A percentile compares a stretch with the other conserved stretches of the same genome.
Conservation (phyloP, 2,888 invertebrate species). For the Nycteola revayana region DNA sequence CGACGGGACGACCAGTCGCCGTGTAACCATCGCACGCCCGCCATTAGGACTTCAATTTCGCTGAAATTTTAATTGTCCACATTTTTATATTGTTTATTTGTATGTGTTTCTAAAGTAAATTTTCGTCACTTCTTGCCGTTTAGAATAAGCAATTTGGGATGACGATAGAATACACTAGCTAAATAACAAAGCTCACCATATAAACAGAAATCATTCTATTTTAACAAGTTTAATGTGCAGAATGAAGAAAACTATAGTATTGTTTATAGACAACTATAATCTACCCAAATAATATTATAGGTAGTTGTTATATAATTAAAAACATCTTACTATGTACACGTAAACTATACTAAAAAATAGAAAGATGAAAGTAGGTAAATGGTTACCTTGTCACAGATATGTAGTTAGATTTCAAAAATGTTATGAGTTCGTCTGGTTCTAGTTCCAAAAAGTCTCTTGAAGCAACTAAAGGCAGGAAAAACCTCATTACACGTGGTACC, state of each 20-base stretch:
- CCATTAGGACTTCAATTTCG: conserved; percentile 90
- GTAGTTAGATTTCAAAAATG: conserved; percentile 86
- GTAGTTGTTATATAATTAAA: no score
- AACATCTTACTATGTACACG: no score
- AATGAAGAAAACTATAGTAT: no score
- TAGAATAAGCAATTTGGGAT: neutral
- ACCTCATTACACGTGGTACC: conserved; percentile 87
- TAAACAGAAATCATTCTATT: neutral
- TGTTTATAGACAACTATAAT: no score
- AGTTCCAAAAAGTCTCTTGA: conserved; percentile 87
- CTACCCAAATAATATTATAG: no score
- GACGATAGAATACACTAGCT: neutral
- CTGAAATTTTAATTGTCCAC: conserved; percentile 35
- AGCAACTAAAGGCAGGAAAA: conserved; percentile 89
- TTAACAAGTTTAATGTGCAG: no score
- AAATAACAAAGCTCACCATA: neutral
- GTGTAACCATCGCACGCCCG: conserved; percentile 90
- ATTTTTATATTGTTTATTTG: no score
- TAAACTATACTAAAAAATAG: no score
- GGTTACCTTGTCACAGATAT: conserved; percentile 87
- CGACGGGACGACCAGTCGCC: conserved; percentile 85
- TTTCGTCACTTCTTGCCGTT: no score
- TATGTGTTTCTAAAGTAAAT: no score
- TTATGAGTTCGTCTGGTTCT: conserved; percentile 84
- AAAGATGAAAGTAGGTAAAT: no score